Evolutionary conservation across 2,888 invertebrate genomes (phyloP), one percentile per base, ranked within the genome.

Genomic region (Schizotus pectinicornis): DNA sequence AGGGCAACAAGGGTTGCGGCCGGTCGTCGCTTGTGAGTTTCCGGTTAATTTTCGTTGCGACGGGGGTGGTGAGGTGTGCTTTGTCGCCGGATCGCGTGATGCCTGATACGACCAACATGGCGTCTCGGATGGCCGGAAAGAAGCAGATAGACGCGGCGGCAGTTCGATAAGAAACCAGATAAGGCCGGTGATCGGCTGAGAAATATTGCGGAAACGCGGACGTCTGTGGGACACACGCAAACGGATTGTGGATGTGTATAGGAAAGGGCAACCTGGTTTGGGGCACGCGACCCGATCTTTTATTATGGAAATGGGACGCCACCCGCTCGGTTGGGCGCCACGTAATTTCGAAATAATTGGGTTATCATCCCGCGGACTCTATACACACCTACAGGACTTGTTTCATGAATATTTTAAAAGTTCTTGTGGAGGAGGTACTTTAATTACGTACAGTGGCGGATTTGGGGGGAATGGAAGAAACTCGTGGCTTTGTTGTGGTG

Each of bases 191-290:
- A 76, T 75, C 74, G 73, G 63, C 68, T 64, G 70, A 75, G 75
- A 77, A 77, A 74, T 77, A 77, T 76, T 74, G 76, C 74, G 77
- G 76, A 77, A 75, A 71, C 72, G 71, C 67, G 72, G 71, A 69
- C 70, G 70, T 71, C 70, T 72, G 69, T 72, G 71, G 70, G 74
- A 75, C 75, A 74, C 76, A 77, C 76, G 77, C 76, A 71, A 77
- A 64, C 68, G 64, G 68, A 69, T 64, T 55, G 52, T 42, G 38
- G 52, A 38, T 63, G 67, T 64, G 68, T 38, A 63, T 61, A 51
- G 59, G 63, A 67, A 68, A 67, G 65, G 66, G 66, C 63, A 63
- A 58, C 57, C 22, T 65, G 56, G 57, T 64, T 66, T 64, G 46
- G 55, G 65, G 66, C 72, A 71, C 71, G 71, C 71, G 68, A 69